Percentiles rank a stretch among this genome's conserved stretches.
phyloP scores from a whole-genome alignment of 2,113 vertebrate genomes.

The Seriola quinqueradiata region DNA sequence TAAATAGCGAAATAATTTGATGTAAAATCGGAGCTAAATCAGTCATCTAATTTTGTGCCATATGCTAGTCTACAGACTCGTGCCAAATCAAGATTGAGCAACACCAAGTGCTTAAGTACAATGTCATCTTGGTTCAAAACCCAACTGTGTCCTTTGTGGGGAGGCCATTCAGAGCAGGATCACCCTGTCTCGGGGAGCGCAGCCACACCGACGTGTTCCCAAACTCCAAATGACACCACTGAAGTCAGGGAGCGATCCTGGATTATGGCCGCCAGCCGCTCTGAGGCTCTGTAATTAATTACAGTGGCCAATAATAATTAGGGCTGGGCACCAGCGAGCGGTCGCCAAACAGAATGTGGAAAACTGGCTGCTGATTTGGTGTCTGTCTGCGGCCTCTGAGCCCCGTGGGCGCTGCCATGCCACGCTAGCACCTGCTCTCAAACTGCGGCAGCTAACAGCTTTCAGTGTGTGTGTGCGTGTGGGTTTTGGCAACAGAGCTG shows the following conservation, averaged over 20 bases:
- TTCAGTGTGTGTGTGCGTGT: constrained; percentile 39
- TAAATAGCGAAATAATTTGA: constrained; percentile 31
- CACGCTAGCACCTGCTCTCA: constrained; percentile 71
- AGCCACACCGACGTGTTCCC: background rate
- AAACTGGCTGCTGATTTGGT: constrained; percentile 59
- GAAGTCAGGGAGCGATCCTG: constrained; percentile 46
- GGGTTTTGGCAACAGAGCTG: constrained; percentile 46
- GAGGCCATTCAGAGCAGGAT: background rate
- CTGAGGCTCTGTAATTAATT: constrained; percentile 69
- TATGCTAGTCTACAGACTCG: constrained; percentile 27
- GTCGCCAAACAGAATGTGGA: constrained; percentile 38
- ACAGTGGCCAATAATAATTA: constrained; percentile 76
- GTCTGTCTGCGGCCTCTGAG: constrained; percentile 49
- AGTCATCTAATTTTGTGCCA: constrained; percentile 29
- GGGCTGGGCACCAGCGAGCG: constrained; percentile 45
- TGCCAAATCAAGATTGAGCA: constrained; percentile 20
- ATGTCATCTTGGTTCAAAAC: background rate
- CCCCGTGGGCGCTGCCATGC: constrained; percentile 46
- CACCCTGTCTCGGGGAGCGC: background rate
- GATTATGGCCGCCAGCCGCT: constrained; percentile 54
- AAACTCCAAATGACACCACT: constrained; percentile 40
- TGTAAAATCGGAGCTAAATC: constrained; percentile 38
- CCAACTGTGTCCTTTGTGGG: background rate
- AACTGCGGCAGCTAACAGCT: constrained; percentile 61
- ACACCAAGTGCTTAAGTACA: constrained; percentile 2